These are phyloP conservation scores for Sebastes fasciatus DNA, from an alignment of 2,113 vertebrate species.

Conservation along the genomic window DNA sequence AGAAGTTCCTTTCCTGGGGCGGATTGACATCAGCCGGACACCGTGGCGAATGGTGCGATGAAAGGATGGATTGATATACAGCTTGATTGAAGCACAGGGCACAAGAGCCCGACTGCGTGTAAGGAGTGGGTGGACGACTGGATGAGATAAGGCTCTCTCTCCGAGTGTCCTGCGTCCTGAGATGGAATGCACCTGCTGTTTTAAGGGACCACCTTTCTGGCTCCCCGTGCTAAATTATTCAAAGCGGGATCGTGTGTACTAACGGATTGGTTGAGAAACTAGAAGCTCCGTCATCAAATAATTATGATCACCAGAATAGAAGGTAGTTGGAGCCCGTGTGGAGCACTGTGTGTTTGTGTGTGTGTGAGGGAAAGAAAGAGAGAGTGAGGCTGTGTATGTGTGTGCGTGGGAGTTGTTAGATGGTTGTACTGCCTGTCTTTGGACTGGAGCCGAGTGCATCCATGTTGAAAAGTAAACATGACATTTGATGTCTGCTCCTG, in stretches of 20 bases:
- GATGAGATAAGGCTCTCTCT: slow-evolving; percentile 29
- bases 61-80: slow-evolving; percentile 16
- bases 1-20: slow-evolving; percentile 21
- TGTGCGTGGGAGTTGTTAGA: slow-evolving; percentile 51
- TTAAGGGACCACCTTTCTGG: slow-evolving; percentile 69
- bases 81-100: slow-evolving; percentile 11
- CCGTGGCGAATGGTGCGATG: slow-evolving; percentile 11
- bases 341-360: slow-evolving; percentile 31
- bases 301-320: slow-evolving; percentile 78
- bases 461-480: slow-evolving; percentile 33
- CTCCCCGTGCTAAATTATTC: slow-evolving; percentile 77
- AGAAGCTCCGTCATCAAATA: slow-evolving; percentile 84
- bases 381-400: slow-evolving; percentile 18
- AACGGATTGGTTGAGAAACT: slow-evolving; percentile 73
- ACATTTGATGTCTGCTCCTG: slow-evolving; percentile 43
- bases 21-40: slow-evolving; percentile 30
- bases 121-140: slow-evolving; percentile 43
- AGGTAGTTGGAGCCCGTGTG: slow-evolving; percentile 28
- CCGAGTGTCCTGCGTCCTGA: slow-evolving; percentile 41
- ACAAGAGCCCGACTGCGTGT: slow-evolving; percentile 12
- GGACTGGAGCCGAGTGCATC: slow-evolving; percentile 43
- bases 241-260: slow-evolving; percentile 75
- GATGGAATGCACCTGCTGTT: slow-evolving; percentile 63
- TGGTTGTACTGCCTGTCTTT: slow-evolving; percentile 46
- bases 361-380: slow-evolving; percentile 26